phyloP scores from a whole-genome alignment of 2,113 vertebrate species.

The Nesospiza acunhae region DNA sequence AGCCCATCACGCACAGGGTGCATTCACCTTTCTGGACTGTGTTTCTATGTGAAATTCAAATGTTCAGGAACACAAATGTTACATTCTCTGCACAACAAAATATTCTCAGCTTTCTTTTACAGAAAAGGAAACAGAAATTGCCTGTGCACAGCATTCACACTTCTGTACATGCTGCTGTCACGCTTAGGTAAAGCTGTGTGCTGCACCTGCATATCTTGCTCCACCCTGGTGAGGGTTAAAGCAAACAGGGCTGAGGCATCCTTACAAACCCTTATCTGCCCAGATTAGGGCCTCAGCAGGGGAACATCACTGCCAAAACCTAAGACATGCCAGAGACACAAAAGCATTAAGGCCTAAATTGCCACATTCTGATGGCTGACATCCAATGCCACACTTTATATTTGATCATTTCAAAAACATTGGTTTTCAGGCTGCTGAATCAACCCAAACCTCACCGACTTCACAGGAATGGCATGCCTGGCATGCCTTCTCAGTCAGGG shows the following conservation, averaged over 20 bases:
- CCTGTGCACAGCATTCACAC: too few relatives aligned
- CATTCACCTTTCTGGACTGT: neutral
- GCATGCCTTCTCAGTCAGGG: neutral
- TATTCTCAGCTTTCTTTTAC: neutral
- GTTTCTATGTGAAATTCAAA: neutral
- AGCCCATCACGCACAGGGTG: neutral
- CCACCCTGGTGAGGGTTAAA: conserved; percentile 18
- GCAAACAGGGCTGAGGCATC: neutral
- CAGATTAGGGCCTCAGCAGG: neutral
- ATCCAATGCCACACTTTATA: neutral
- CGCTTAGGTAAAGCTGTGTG: rapidly evolving
- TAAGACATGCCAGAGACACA: neutral
- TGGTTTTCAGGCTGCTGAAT: neutral
- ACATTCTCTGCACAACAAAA: neutral
- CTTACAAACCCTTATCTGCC: neutral
- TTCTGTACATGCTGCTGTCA: neutral
- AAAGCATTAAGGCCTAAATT: neutral
- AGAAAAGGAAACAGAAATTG: neutral
- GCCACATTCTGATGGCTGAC: neutral
- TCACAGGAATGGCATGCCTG: neutral
- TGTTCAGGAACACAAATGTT: neutral
- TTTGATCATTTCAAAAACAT: neutral
- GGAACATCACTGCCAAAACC: neutral
- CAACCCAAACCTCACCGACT: neutral
- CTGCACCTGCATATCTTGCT: neutral